A percentile compares a stretch with the other conserved stretches of the same genome.
These are phyloP conservation scores for Narcine bancroftii DNA, from an alignment of 2,113 vertebrate species.

Conservation along the genomic window DNA sequence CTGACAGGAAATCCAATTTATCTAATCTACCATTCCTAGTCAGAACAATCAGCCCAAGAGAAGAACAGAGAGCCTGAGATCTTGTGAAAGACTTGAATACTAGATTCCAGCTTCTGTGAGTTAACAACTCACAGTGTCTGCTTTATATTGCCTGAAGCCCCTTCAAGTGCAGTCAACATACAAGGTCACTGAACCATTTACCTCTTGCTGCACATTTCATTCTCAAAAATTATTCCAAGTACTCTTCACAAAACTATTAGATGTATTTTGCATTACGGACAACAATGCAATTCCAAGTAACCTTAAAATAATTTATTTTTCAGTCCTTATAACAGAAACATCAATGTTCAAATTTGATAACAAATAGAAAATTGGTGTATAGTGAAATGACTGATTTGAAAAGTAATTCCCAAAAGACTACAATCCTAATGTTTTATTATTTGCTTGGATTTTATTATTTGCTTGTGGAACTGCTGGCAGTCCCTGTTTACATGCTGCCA, in stretches of 20 bases:
- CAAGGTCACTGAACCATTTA: background rate
- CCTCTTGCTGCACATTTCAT: background rate
- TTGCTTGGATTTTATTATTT: background rate
- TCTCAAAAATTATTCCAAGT: background rate
- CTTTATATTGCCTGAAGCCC: background rate
- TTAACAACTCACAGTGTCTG: background rate
- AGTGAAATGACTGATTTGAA: background rate
- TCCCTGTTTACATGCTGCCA: too few relatives aligned
- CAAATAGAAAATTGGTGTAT: background rate
- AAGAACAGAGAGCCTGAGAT: background rate
- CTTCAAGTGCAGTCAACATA: background rate
- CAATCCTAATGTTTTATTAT: background rate
- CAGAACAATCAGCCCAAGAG: background rate
- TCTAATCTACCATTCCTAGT: background rate
- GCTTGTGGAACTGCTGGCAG: too few relatives aligned
- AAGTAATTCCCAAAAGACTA: background rate
- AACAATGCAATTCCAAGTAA: background rate
- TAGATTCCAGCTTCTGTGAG: background rate
- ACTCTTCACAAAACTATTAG: background rate
- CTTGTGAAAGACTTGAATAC: background rate
- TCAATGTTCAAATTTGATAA: background rate
- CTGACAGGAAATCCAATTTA: background rate
- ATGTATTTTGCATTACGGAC: background rate
- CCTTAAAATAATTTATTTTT: slow-evolving; percentile 15
- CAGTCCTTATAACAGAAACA: background rate